These are phyloP conservation scores for Numenius arquata DNA, from an alignment of 2,113 vertebrate genomes.

Conservation along the genomic window DNA sequence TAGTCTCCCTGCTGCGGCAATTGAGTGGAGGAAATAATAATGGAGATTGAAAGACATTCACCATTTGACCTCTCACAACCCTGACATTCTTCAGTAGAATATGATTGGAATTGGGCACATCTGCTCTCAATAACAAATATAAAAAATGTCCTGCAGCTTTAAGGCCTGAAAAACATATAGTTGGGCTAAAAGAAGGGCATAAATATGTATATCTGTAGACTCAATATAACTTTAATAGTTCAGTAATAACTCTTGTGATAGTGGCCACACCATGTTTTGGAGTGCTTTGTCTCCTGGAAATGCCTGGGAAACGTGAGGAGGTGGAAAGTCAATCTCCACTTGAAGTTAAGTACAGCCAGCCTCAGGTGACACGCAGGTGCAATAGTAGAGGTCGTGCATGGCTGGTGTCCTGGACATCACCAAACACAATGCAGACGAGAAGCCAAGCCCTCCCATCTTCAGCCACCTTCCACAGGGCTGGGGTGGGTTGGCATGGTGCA, in stretches of 20 bases:
- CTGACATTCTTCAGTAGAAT: slow-evolving; percentile 69
- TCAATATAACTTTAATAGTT: slow-evolving; percentile 38
- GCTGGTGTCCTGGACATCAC: background rate
- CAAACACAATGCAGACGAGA: rapidly evolving
- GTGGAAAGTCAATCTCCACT: background rate
- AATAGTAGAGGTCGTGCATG: background rate
- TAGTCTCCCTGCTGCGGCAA: slow-evolving; percentile 68
- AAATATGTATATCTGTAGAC: slow-evolving; percentile 22
- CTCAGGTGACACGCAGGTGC: background rate
- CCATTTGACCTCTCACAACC: slow-evolving; percentile 66
- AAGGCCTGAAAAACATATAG: slow-evolving; percentile 68
- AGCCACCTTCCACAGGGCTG: background rate
- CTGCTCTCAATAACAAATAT: slow-evolving; percentile 80
- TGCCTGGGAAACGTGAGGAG: background rate
- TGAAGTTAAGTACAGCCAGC: background rate
- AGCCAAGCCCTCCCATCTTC: background rate
- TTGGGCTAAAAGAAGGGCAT: slow-evolving; percentile 59
- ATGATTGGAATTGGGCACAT: slow-evolving; percentile 74
- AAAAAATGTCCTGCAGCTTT: slow-evolving; percentile 73
- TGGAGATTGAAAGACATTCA: slow-evolving; percentile 77
- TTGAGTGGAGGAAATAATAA: slow-evolving; percentile 80
- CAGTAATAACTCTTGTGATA: slow-evolving; percentile 25
- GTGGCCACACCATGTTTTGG: background rate
- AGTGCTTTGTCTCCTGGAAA: background rate
- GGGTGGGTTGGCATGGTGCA: background rate